Percentiles rank a stretch among this genome's conserved stretches.
Conservation (phyloP, 2,888 invertebrate species). For the Vesta saturnalis region DNA sequence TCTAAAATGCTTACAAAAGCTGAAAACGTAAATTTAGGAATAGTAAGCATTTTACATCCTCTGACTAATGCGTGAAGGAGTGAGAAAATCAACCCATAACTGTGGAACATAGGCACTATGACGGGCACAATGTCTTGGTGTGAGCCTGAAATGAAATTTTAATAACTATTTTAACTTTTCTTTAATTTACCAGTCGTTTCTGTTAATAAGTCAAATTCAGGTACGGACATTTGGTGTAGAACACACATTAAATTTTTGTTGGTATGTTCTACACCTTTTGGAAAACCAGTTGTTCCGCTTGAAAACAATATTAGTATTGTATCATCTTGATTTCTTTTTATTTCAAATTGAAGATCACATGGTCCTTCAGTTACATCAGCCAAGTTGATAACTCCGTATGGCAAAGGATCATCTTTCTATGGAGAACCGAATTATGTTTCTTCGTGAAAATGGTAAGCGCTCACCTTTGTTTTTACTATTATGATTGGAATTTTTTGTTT, state of each 20-base stretch:
- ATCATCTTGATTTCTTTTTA: constrained; percentile 65
- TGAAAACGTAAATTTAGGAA: constrained; percentile 55
- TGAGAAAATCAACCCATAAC: constrained; percentile 64
- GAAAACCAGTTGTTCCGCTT: constrained; percentile 82
- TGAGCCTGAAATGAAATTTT: constrained; percentile 39
- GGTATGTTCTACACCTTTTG: constrained; percentile 75
- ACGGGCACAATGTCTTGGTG: constrained; percentile 55
- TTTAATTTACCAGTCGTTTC: neutral
- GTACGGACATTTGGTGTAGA: constrained; percentile 35
- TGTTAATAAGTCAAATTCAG: neutral
- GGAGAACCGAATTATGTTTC: neutral
- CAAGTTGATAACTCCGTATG: constrained; percentile 66
- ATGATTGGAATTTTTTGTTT: constrained; percentile 64
- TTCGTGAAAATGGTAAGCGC: neutral
- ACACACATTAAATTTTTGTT: constrained; percentile 59
- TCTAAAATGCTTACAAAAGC: constrained; percentile 44
- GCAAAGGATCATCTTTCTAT: neutral
- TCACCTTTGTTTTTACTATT: constrained; percentile 61
- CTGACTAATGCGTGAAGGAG: constrained; percentile 57
- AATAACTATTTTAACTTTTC: neutral
- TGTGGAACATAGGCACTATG: constrained; percentile 66
- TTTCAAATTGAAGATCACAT: neutral
- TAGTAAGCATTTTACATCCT: constrained; percentile 61
- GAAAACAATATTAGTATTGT: constrained; percentile 78
- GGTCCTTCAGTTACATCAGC: constrained; percentile 65